Conservation (phyloP, 2,888 invertebrate species). For the Megastigmus dorsalis region DNA sequence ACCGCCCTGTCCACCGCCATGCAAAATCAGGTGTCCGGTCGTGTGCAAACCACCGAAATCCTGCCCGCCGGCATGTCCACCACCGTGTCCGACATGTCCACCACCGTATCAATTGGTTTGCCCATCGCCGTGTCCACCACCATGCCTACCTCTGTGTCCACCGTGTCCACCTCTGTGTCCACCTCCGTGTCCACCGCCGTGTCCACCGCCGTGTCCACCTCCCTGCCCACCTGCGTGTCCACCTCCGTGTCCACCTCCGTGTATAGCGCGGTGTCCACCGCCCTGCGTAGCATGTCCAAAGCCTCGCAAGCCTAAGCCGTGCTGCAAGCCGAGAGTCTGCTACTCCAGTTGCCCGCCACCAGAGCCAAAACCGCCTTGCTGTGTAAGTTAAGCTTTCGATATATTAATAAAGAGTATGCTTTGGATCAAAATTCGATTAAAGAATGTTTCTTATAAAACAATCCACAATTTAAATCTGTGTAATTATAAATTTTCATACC, state of each 20-base stretch:
- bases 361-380: background rate
- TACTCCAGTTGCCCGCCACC: background rate
- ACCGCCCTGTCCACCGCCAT: background rate
- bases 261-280: background rate
- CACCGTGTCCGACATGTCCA: background rate
- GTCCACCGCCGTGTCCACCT: background rate
- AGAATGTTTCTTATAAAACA: too few relatives aligned
- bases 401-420: too few relatives aligned
- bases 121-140: slow-evolving; percentile 11
- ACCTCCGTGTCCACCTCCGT: background rate
- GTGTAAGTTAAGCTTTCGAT: too few relatives aligned
- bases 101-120: background rate
- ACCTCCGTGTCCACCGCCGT: background rate
- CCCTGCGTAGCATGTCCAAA: background rate
- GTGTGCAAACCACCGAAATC: background rate
- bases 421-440: too few relatives aligned
- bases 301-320: slow-evolving; percentile 2
- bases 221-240: slow-evolving; percentile 2
- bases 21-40: background rate
- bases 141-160: slow-evolving; percentile 8
- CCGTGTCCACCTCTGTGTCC: background rate
- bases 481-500: too few relatives aligned
- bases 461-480: too few relatives aligned
- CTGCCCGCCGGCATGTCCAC: background rate
- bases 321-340: background rate